Evolutionary conservation across 2,113 vertebrate genomes (phyloP), one percentile per base, ranked within the genome.

Genomic region (Mus spicilegus): DNA sequence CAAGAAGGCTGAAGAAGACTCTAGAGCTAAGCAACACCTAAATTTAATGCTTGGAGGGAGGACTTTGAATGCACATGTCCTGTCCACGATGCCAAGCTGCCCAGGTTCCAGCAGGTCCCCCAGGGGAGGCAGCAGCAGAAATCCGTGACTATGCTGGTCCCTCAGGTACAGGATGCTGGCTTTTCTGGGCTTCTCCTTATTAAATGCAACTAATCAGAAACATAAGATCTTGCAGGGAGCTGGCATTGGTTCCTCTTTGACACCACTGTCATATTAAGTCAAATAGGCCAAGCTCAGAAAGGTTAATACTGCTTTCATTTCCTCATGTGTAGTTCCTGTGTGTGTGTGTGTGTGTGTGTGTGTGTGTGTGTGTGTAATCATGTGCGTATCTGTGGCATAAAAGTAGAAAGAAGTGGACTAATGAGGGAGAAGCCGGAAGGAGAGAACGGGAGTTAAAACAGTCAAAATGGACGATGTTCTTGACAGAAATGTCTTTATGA

Each of bases 51-150:
- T 20, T 77, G 88, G 1, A 93, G 76, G 90, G 90, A 96, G 17
- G 85, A 12, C 54, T 87, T 63, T 95, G 88, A 93, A 95, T 95
- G 89, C 63, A 82, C 86, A 95, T 96, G 73, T n/a, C 46, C n/a
- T 78, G 95, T 69, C 95, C 93, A 7, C 70, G 69, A 90, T 24
- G 78, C 54, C 80, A 72, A 77, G 28, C 36, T 17, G 90, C 42
- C 73, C 17, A 9, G 33, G 92, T 88, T 69, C 70, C 90, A 65
- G 54, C 82, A 33, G 0, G 70, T 90, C 33, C 56, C 82, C 13
- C 0, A 0, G 46, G 42, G 63, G n/a, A 70, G 88, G 76, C 30
- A 17, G 88, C 89, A 33, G 30, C 80, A 94, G 89, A 70, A 76
- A 61, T 28, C 36, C 67, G 76, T 12, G 7, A 13, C 69, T 63